phyloP scores from a whole-genome alignment of 2,113 vertebrate species.

The Rynchops niger region DNA sequence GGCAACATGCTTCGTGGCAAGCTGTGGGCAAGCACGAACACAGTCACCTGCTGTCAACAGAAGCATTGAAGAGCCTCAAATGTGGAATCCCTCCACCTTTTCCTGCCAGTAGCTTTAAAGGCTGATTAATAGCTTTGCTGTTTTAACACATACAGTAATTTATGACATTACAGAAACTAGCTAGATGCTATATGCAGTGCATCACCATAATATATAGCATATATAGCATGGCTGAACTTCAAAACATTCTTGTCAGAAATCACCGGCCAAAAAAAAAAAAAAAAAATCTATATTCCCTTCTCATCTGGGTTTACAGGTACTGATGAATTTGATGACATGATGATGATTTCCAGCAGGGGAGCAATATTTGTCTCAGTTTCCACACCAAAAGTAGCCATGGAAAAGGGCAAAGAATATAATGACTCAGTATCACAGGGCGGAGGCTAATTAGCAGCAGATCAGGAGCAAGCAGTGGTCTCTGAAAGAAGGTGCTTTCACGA shows the following conservation, averaged over 20 bases:
- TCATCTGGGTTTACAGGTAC: not conserved
- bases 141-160: not conserved
- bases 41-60: not conserved
- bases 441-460: constrained; percentile 54
- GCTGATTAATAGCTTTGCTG: not conserved
- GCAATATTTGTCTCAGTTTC: constrained; percentile 41
- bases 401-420: constrained; percentile 56
- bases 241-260: not conserved
- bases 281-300: not conserved
- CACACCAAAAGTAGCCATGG: constrained; percentile 34
- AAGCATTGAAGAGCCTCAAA: not conserved
- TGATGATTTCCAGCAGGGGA: constrained; percentile 26
- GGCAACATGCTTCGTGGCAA: not conserved
- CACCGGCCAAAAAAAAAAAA: not conserved
- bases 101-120: not conserved
- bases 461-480: constrained; percentile 34
- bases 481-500: constrained; percentile 52
- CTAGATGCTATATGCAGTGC: not conserved
- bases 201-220: not conserved
- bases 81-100: not conserved
- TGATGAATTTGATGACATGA: not conserved
- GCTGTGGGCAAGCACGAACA: not conserved
- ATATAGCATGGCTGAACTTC: not conserved
- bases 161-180: not conserved
- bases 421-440: constrained; percentile 39